Evolutionary conservation across 2,888 invertebrate species (phyloP), one percentile per base, ranked within the genome.

Genomic region (Embidobia sp.): DNA sequence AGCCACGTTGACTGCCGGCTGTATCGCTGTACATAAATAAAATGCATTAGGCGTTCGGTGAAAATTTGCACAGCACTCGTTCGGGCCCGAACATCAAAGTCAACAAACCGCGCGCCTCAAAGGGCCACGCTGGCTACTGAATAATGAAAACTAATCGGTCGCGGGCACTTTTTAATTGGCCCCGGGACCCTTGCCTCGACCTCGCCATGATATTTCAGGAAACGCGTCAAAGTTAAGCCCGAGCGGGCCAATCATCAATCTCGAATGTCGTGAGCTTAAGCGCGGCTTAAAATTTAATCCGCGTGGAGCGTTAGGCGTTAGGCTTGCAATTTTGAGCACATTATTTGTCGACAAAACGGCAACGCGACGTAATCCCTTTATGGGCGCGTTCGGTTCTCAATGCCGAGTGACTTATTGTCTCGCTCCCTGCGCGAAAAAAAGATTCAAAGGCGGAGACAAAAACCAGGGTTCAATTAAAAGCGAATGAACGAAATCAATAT

Each of bases 291-390:
- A 78, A 57, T 74, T 73, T 78, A 78, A 78, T 74, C 78, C 78
- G 33, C 57, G 40, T 31, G 59, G 40, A 63, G 55, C 53, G 46
- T n/a, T n/a, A n/a, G n/a, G 53, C 61, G 70, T 74, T 74, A 70
- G 78, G 78, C 78, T 42, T 74, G 70, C 74, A 55, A 74, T 78
- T 74, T 74, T 74, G 61, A 78, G 78, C 74, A 63, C 74, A 74
- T 74, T 69, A 74, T 78, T 78, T 78, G 78, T 55, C 74, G 66
- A 66, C 78, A 69, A 70, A 70, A 70, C 53, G 49, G 57, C 51
- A 31, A 51, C 57, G 57, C 22, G 13, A 18, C 22, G 27, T 73
- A 67, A 74, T 74, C 59, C 73, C 59, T 64, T 74, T 64, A 61
- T 63, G 59, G 61, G 49, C 16, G 7, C 49, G 46, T 77, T 69